Percentiles rank a stretch among this genome's conserved stretches.
These are phyloP conservation scores for Platycnemis pennipes DNA, from an alignment of 2,888 invertebrate species.

Conservation along the genomic window DNA sequence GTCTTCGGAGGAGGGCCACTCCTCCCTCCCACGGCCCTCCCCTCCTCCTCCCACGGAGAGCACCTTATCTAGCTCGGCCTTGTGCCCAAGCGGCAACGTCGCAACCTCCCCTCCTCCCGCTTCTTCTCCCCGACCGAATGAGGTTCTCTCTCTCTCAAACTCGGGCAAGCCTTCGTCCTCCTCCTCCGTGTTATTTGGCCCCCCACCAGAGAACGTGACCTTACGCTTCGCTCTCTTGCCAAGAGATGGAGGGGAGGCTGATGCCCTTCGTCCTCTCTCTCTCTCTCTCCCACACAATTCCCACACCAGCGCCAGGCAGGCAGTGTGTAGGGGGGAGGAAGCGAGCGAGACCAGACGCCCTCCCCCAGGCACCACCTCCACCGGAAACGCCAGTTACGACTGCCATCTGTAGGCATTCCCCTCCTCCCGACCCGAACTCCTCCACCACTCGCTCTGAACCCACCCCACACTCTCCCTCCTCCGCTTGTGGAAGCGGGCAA, in stretches of 20 bases:
- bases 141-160: conserved; percentile 16
- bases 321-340: not conserved
- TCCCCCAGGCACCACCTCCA: conserved; percentile 22
- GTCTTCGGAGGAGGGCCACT: not conserved
- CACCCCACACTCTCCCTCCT: not conserved
- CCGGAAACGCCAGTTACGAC: conserved; percentile 67
- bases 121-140: not conserved
- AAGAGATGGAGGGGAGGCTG: conserved; percentile 39
- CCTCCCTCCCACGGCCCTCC: not conserved
- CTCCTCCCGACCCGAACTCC: not conserved
- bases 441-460: not conserved
- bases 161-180: not conserved
- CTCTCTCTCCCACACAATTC: conserved; percentile 7
- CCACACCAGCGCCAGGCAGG: not conserved
- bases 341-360: not conserved
- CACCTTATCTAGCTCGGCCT: conserved; percentile 60
- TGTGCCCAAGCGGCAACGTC: conserved; percentile 52
- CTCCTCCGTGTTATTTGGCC: conserved; percentile 58
- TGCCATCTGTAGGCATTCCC: conserved; percentile 51
- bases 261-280: conserved; percentile 42
- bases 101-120: not conserved
- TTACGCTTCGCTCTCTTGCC: conserved; percentile 60
- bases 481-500: not conserved
- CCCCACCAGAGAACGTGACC: conserved; percentile 63
- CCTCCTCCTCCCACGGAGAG: conserved; percentile 20